Evolutionary conservation across 2,797 vertebrate genomes (phyloP).

Genomic region (Ambastaia sidthimunki): DNA sequence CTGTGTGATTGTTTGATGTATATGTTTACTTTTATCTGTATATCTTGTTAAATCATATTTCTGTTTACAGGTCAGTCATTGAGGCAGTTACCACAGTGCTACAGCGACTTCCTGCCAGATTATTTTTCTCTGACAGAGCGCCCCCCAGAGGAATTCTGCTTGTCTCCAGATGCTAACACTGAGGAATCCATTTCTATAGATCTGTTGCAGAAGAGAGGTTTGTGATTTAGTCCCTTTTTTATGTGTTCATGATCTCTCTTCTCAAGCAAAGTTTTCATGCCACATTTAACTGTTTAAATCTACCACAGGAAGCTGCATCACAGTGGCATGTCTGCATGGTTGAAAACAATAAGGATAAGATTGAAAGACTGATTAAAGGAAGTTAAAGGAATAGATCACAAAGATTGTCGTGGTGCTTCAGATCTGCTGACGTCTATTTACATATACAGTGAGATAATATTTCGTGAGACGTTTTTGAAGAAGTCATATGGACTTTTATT

Average conservation of each 20-base stretch:
- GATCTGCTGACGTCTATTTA: too few species aligned
- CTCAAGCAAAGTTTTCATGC: too few species aligned
- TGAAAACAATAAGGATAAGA: background rate
- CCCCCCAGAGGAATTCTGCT: slow-evolving; percentile 95
- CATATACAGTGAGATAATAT: too few species aligned
- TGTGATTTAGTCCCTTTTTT: background rate
- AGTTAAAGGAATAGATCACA: too few species aligned
- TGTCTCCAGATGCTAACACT: slow-evolving; percentile 89
- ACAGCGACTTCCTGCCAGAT: slow-evolving; percentile 89
- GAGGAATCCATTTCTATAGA: slow-evolving; percentile 89
- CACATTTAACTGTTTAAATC: too few species aligned
- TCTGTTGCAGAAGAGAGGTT: slow-evolving; percentile 91
- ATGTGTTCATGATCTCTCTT: too few species aligned
- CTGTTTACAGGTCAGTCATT: slow-evolving; percentile 76
- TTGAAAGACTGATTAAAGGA: too few species aligned
- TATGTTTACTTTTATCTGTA: background rate
- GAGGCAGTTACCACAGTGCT: slow-evolving; percentile 81
- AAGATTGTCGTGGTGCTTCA: too few species aligned
- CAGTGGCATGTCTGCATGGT: background rate
- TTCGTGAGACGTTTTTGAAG: too few species aligned
- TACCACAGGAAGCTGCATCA: too few species aligned
- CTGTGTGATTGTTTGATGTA: slow-evolving; percentile 18
- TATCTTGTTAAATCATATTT: slow-evolving; percentile 41
- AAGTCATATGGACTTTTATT: too few species aligned
- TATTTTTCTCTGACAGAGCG: slow-evolving; percentile 94